Evolutionary conservation across 2,888 invertebrate genomes (phyloP).

Genomic region (Enchytraeus crypticus): DNA sequence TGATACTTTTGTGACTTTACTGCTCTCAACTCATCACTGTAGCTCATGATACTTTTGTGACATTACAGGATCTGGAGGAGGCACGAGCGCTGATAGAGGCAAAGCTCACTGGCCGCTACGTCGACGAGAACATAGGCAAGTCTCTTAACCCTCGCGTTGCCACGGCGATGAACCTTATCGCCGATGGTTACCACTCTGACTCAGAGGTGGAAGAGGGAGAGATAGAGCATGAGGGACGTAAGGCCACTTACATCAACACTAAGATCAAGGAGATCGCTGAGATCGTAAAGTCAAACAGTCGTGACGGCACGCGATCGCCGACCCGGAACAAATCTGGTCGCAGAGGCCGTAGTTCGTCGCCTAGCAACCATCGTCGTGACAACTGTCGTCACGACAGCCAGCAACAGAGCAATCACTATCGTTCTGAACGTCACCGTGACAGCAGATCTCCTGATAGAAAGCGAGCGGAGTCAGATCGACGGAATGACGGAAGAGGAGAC

Average conservation of each 20-base stretch:
- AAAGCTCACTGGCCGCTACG: conserved; percentile 35
- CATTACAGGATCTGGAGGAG: conserved; percentile 41
- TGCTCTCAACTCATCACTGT: too few species aligned
- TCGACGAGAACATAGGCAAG: conserved; percentile 9
- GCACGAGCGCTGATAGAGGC: conserved; percentile 45
- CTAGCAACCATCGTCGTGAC: too few species aligned
- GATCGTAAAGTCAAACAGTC: conserved; percentile 5
- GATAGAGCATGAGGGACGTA: conserved; percentile 34
- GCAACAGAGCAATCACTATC: too few species aligned
- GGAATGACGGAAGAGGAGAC: too few species aligned
- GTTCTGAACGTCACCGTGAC: too few species aligned
- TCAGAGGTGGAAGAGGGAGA: conserved; percentile 47
- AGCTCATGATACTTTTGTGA: not conserved
- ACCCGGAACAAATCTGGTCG: not conserved
- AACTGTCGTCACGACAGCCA: too few species aligned
- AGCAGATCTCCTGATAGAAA: too few species aligned
- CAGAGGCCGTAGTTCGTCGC: conserved; percentile 3
- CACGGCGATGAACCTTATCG: conserved; percentile 37
- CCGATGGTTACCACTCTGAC: conserved; percentile 34
- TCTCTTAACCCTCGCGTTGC: conserved; percentile 19
- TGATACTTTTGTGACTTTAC: too few species aligned
- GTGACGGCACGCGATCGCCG: conserved; percentile 1
- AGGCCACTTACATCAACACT: conserved; percentile 12
- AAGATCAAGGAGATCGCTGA: conserved; percentile 14
- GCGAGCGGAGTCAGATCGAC: too few species aligned